Conservation (phyloP, 2,888 invertebrate species). For the Sialis lutaria region DNA sequence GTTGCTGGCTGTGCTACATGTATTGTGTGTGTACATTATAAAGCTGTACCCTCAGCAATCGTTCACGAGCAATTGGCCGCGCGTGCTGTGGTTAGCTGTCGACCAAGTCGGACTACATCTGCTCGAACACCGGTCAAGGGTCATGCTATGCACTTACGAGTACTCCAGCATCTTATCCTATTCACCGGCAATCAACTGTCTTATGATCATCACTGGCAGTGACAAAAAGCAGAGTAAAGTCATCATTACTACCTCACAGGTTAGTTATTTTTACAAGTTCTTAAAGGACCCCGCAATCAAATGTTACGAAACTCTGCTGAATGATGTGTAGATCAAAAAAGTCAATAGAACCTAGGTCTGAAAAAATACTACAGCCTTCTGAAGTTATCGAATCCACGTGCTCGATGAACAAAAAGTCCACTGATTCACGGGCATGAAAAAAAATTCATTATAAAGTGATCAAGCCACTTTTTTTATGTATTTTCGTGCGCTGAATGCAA, state of each 20-base stretch:
- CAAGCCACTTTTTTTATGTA: too few species aligned
- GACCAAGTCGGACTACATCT: constrained; percentile 85
- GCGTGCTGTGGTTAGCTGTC: constrained; percentile 81
- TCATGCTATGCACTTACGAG: constrained; percentile 80
- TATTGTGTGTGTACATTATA: constrained; percentile 6
- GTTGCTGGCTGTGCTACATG: constrained; percentile 3
- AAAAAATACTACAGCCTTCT: too few species aligned
- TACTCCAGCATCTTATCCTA: constrained; percentile 79
- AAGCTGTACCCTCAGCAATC: constrained; percentile 49
- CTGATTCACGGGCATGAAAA: too few species aligned
- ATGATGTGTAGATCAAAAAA: too few species aligned
- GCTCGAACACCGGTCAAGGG: constrained; percentile 72
- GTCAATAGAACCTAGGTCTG: too few species aligned
- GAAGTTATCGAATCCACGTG: too few species aligned
- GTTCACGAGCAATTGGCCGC: constrained; percentile 90
- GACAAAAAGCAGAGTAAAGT: constrained; percentile 87
- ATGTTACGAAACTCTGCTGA: too few species aligned
- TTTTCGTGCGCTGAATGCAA: too few species aligned
- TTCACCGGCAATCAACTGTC: constrained; percentile 78
- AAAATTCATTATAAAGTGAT: too few species aligned
- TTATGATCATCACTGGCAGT: constrained; percentile 84
- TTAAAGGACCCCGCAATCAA: background rate
- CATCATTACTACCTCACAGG: constrained; percentile 83
- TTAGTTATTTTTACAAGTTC: constrained; percentile 18
- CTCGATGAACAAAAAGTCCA: too few species aligned